Evolutionary conservation across 2,113 vertebrate genomes (phyloP).

Genomic region (Loxodonta africana): DNA sequence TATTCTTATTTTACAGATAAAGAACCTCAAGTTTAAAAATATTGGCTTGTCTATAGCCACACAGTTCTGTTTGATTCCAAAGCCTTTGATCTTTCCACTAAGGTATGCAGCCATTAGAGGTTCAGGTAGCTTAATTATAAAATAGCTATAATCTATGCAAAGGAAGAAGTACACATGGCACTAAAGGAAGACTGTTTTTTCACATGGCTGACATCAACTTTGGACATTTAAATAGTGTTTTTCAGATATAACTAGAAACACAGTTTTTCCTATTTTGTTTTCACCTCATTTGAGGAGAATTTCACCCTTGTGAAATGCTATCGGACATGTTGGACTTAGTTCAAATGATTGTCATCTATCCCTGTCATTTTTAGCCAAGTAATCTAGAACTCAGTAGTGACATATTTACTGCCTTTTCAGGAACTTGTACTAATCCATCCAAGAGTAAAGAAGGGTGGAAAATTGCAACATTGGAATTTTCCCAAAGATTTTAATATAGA

Average conservation of each 20-base stretch:
- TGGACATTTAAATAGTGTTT: conserved; percentile 58
- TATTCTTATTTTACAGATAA: conserved; percentile 21
- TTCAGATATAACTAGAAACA: conserved; percentile 19
- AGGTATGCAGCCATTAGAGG: not conserved
- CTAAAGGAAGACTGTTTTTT: conserved; percentile 47
- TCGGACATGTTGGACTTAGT: conserved; percentile 11
- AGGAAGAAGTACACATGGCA: not conserved
- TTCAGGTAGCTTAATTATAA: conserved; percentile 18
- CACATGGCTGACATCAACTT: conserved; percentile 2
- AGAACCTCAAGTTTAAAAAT: conserved; percentile 52
- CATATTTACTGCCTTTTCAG: conserved; percentile 45
- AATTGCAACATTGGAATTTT: conserved; percentile 52
- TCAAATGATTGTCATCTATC: conserved; percentile 40
- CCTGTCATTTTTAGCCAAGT: conserved; percentile 45
- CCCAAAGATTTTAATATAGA: conserved; percentile 47
- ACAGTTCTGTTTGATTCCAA: not conserved
- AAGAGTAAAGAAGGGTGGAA: conserved; percentile 5
- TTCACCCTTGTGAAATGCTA: conserved; percentile 53
- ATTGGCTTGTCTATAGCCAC: not conserved
- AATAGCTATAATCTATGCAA: not conserved
- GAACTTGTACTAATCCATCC: conserved; percentile 33
- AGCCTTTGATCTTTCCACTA: not conserved
- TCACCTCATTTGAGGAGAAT: conserved; percentile 44
- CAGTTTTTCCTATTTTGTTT: not conserved
- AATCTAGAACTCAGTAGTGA: conserved; percentile 53